Percentiles rank a stretch among this genome's conserved stretches.
These are phyloP conservation scores for Protobothrops flavoviridis DNA, from an alignment of 2,113 vertebrate genomes.

Conservation along the genomic window DNA sequence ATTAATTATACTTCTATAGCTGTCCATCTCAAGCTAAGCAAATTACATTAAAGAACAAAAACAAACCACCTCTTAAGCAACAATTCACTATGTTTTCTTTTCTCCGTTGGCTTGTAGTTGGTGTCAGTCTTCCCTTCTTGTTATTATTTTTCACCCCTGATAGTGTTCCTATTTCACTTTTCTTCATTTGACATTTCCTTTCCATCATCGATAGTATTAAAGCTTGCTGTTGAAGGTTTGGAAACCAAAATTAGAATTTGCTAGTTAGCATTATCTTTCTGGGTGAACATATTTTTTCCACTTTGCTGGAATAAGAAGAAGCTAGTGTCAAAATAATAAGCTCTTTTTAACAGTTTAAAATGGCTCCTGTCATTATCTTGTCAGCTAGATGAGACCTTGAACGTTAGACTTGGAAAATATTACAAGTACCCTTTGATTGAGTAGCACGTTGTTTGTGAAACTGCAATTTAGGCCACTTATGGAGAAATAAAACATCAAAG, in stretches of 20 bases:
- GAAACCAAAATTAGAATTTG: slow-evolving; percentile 53
- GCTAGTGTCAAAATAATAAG: slow-evolving; percentile 46
- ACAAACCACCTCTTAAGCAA: not conserved
- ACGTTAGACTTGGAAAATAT: slow-evolving; percentile 41
- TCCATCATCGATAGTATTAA: slow-evolving; percentile 38
- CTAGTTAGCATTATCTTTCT: slow-evolving; percentile 56
- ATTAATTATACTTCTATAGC: not conserved
- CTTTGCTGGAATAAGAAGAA: slow-evolving; percentile 64
- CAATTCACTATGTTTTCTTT: not conserved
- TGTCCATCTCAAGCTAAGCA: not conserved
- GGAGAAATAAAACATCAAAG: not conserved
- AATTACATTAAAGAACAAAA: not conserved
- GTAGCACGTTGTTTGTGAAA: slow-evolving; percentile 45
- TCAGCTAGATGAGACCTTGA: slow-evolving; percentile 58
- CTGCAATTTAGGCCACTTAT: slow-evolving; percentile 22
- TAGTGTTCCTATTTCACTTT: not conserved
- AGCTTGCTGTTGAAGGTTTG: slow-evolving; percentile 43
- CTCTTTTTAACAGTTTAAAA: slow-evolving; percentile 59
- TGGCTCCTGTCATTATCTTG: slow-evolving; percentile 57
- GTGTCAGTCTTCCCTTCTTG: not conserved
- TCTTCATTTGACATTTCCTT: slow-evolving; percentile 21
- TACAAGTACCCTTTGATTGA: slow-evolving; percentile 54
- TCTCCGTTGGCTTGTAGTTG: not conserved
- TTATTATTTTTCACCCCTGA: not conserved
- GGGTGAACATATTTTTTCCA: slow-evolving; percentile 49